These are phyloP conservation scores for Panagrolaimus sp. DNA, from an alignment of 1,140 invertebrate genomes.

Conservation along the genomic window DNA sequence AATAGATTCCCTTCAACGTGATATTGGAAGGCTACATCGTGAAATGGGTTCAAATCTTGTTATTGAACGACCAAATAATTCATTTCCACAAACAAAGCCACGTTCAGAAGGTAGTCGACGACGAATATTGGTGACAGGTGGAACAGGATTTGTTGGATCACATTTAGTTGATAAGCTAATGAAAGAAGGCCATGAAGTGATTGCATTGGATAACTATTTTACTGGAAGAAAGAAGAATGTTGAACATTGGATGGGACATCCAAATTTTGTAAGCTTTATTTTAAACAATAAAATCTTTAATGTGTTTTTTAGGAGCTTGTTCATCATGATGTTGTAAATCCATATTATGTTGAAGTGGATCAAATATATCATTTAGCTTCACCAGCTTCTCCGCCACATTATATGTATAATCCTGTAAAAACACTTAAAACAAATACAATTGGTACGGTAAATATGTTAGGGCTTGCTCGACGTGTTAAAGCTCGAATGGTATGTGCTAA, in stretches of 20 bases:
- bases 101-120: conserved; percentile 50
- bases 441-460: conserved; percentile 98
- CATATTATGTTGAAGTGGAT: conserved; percentile 93
- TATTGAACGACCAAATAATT: too few relatives aligned
- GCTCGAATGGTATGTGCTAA: too few relatives aligned
- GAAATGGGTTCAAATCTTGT: not conserved
- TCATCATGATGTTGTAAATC: conserved; percentile 97
- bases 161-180: conserved; percentile 92
- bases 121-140: conserved; percentile 75
- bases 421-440: conserved; percentile 99
- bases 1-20: not conserved
- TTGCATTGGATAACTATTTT: conserved; percentile 96
- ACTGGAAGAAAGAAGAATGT: conserved; percentile 81
- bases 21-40: conserved; percentile 3
- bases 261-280: conserved; percentile 70
- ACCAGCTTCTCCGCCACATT: conserved; percentile 95
- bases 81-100: conserved; percentile 30
- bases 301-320: conserved; percentile 72
- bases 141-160: conserved; percentile 96
- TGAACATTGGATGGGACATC: conserved; percentile 96
- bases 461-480: conserved; percentile 71
- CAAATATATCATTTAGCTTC: conserved; percentile 98
- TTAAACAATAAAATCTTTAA: too few relatives aligned
- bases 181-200: conserved; percentile 92
- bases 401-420: conserved; percentile 99